Conservation (phyloP, 1,140 invertebrate species). For the Tetraneura akinire region DNA sequence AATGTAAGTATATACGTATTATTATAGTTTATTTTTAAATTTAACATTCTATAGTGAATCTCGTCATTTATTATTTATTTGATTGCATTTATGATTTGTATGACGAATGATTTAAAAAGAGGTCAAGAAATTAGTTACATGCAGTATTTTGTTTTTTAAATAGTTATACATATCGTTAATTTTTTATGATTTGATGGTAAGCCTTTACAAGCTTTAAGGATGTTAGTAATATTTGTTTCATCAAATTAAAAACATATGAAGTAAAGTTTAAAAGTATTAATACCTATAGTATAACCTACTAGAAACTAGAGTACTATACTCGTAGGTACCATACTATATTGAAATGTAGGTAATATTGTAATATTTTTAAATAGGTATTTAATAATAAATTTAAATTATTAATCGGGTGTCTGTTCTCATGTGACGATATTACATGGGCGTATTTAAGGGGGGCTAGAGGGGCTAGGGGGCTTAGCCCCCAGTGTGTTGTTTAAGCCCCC, state of each 20-base stretch:
- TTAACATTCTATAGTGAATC: neutral
- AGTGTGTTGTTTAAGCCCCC: no score
- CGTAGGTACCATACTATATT: no score
- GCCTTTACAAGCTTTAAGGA: neutral
- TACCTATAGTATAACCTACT: no score
- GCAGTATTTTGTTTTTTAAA: constrained; percentile 6
- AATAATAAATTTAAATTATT: no score
- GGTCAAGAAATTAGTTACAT: constrained; percentile 19
- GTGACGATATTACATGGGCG: no score
- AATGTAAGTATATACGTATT: constrained; percentile 10
- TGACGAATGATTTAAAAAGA: constrained; percentile 8
- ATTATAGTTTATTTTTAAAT: constrained; percentile 15
- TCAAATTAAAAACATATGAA: neutral
- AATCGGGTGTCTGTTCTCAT: no score
- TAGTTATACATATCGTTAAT: constrained; percentile 40
- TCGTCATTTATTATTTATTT: constrained; percentile 22
- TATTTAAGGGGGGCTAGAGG: no score
- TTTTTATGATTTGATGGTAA: neutral
- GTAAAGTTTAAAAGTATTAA: no score
- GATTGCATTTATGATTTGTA: neutral
- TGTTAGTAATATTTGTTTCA: neutral
- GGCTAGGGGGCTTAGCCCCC: no score
- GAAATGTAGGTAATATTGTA: no score
- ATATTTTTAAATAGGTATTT: no score
- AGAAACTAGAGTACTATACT: no score